These are phyloP conservation scores for Falco cherrug DNA, from an alignment of 2,797 vertebrate genomes.

Conservation along the genomic window DNA sequence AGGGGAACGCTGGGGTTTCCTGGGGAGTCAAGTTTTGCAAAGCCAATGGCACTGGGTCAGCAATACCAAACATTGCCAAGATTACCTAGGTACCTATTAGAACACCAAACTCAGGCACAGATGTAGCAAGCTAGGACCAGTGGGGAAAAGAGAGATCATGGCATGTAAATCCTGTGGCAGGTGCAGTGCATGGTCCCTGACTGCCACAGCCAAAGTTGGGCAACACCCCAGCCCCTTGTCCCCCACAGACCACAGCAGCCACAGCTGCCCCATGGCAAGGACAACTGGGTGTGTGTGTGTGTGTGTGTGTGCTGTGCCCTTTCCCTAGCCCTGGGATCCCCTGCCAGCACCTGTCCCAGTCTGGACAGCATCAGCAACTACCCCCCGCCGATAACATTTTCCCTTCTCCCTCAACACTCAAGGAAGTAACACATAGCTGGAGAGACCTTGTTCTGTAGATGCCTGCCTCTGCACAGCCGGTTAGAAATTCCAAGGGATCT, in stretches of 20 bases:
- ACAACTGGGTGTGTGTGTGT: fast-evolving
- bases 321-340: background rate
- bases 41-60: background rate
- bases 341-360: fast-evolving
- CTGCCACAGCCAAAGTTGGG: background rate
- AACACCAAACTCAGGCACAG: background rate
- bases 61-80: background rate
- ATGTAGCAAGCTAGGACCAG: background rate
- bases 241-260: background rate
- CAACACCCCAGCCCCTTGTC: fast-evolving
- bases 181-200: background rate
- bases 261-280: fast-evolving
- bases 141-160: background rate
- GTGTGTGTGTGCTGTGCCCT: background rate
- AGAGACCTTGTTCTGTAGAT: background rate
- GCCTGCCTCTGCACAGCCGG: background rate
- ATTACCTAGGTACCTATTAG: background rate
- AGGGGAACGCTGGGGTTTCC: background rate
- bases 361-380: background rate
- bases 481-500: background rate
- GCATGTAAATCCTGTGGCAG: background rate
- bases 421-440: background rate
- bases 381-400: fast-evolving
- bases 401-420: background rate
- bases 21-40: background rate